Evolutionary conservation across 2,797 vertebrate genomes (phyloP), one percentile per base, ranked within the genome.

Genomic region (Craterocephalus amniculus): DNA sequence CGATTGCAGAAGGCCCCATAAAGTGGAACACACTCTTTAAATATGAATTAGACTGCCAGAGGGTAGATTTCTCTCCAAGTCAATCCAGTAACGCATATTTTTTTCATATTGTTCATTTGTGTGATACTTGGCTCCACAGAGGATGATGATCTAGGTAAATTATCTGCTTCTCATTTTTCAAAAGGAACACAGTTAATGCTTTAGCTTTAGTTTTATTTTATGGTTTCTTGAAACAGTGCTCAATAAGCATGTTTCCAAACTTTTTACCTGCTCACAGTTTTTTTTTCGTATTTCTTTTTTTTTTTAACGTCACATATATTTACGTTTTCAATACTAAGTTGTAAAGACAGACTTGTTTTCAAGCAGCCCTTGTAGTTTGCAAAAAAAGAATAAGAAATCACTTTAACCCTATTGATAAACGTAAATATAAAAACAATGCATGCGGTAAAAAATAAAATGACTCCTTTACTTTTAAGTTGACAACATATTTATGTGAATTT

Each of bases 71-170:
- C 80, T 82, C 72, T 72, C 60, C 12, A 26, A 77, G 75, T 84
- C 81, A 63, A 63, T 61, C 64, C 74, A 83, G 76, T 92, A 91
- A 91, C 83, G 31, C 74, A 40, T 76, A 48, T 85, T 83, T 88
- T 83, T 89, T 88, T 84, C 69, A 84, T 80, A 90, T 89, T 87
- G 87, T 92, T 87, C 86, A 83, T 92, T 86, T 88, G 79, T 86
- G 71, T 89, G 87, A 88, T 83, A 75, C 85, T 87, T 79, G 87
- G 83, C 92, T 83, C 79, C 78, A 84, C 92, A 94, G 93, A 93
- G 87, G 94, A 91, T 90, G 93, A 91, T 88, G 91, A 93, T 72
- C 91, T 95, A 94, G 94, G 94, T 95, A 95, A 95, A 93, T 90
- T 12, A 67, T 88, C 83, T 78, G 73, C 55, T 83, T 90, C 82